Percentiles rank a stretch among this genome's conserved stretches.
Conservation (phyloP, 2,113 vertebrate genomes). For the Apistogramma diplotaenia region DNA sequence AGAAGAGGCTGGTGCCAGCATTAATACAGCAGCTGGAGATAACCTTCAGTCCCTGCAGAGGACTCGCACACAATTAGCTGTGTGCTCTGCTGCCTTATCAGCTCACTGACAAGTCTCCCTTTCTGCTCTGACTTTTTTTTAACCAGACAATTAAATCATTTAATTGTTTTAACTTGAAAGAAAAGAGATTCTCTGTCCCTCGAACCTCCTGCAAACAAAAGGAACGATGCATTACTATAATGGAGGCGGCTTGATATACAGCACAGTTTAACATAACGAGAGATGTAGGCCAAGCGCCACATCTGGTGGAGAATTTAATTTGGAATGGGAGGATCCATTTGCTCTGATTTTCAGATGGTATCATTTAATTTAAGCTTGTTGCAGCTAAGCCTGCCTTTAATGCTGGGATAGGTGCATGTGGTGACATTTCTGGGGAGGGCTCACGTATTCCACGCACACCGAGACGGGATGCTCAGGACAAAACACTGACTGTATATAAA, state of each 20-base stretch:
- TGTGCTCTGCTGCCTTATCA: constrained; percentile 44
- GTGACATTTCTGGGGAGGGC: not conserved
- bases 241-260: constrained; percentile 53
- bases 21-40: constrained; percentile 53
- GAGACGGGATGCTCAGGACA: constrained; percentile 1
- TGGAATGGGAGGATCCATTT: not conserved
- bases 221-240: constrained; percentile 35
- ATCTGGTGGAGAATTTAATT: constrained; percentile 16
- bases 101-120: constrained; percentile 37
- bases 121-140: constrained; percentile 27
- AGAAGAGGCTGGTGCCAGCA: constrained; percentile 18
- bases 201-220: constrained; percentile 15
- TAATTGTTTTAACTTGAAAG: constrained; percentile 62
- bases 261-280: constrained; percentile 3
- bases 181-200: constrained; percentile 34
- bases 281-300: constrained; percentile 10
- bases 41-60: constrained; percentile 62
- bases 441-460: not conserved
- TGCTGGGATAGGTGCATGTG: not conserved
- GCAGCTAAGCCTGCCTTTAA: not conserved
- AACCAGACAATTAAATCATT: constrained; percentile 59
- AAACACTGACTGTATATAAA: not conserved
- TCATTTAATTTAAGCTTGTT: constrained; percentile 8
- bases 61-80: constrained; percentile 51
- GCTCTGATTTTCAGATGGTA: not conserved